Base-by-base conservation (phyloP, 1,140 invertebrate genomes). In the Papilio glaucus region DNA sequence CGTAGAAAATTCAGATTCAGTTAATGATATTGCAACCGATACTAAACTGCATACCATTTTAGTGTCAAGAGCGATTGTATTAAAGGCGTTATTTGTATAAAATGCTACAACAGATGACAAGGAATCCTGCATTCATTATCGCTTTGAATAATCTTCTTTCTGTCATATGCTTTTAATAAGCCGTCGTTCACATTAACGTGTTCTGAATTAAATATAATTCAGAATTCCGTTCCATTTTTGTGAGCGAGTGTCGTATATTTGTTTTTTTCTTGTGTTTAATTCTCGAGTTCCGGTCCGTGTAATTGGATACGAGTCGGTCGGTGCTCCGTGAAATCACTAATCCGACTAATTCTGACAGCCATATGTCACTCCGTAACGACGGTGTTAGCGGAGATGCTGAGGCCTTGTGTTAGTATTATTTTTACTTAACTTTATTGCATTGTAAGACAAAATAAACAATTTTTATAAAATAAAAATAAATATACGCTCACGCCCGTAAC, bases 331-430 rank as follows among this genome's bases (percentile, higher is more conserved):
- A 91, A 92, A 92, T 92, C 85, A 90, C 88, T 92, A 92, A 92
- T 92, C 90, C 87, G 83, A 87, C 88, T 92, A 91, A 91, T 90
- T 92, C 87, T 91, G 90, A 92, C 90, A 91, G 85, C 89, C 89
- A 90, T 92, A 92, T 91, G 90, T 92, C 88, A 92, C 82, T 78
- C 75, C 72, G 79, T 91, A 91, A 92, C 89, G 87, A 89, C 77
- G 78, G 81, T 83, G 80, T 81, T 78, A 80, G 81, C 79, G 77
- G 80, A 73, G 71, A 77, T 42, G 65, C 69, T 76, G 49, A 76
- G 45, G 70, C 60, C 74, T 41, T 37, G 74, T 77, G 15, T 65
- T 38, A 38, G 39, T 65, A n/a, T 60, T 67, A 39, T 53, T 53
- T 24, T 69, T 69, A 33, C 42, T 15, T n/a, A 69, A 45, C 10